These are phyloP conservation scores for Rutpela maculata DNA, from an alignment of 2,888 invertebrate genomes.

Conservation along the genomic window DNA sequence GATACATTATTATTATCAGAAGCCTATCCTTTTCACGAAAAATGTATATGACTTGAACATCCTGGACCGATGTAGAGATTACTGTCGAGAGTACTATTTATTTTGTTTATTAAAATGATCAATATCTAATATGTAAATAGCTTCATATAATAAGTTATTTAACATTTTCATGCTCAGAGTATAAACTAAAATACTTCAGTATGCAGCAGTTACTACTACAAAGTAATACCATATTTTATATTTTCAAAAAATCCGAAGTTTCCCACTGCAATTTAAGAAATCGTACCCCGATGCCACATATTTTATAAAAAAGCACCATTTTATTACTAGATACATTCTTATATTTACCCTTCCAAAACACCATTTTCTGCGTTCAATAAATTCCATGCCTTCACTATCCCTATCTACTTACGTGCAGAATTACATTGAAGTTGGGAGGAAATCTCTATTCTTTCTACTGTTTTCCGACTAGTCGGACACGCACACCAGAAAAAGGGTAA, in stretches of 20 bases:
- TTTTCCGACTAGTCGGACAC: slow-evolving; percentile 12
- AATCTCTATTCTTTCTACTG: slow-evolving; percentile 5
- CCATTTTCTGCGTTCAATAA: neutral
- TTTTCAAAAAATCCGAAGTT: neutral
- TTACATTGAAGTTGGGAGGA: slow-evolving; percentile 4
- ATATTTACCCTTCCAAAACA: neutral
- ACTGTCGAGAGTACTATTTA: no score
- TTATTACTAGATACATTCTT: neutral
- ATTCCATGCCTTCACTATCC: neutral
- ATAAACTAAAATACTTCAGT: no score
- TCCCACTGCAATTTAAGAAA: neutral
- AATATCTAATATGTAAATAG: neutral
- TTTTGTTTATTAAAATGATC: no score
- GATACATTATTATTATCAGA: no score
- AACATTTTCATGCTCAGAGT: neutral
- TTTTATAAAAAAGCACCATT: neutral
- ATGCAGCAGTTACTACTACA: neutral
- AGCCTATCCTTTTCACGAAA: no score
- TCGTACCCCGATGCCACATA: neutral
- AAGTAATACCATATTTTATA: neutral
- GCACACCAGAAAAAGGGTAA: slow-evolving; percentile 20
- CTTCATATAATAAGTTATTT: neutral
- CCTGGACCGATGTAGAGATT: no score
- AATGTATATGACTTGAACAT: no score
- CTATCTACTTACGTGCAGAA: slow-evolving; percentile 9